These are phyloP conservation scores for Mesocentrotus franciscanus DNA, from an alignment of 53 echinoderm and acorn worm genomes.

Conservation along the genomic window DNA sequence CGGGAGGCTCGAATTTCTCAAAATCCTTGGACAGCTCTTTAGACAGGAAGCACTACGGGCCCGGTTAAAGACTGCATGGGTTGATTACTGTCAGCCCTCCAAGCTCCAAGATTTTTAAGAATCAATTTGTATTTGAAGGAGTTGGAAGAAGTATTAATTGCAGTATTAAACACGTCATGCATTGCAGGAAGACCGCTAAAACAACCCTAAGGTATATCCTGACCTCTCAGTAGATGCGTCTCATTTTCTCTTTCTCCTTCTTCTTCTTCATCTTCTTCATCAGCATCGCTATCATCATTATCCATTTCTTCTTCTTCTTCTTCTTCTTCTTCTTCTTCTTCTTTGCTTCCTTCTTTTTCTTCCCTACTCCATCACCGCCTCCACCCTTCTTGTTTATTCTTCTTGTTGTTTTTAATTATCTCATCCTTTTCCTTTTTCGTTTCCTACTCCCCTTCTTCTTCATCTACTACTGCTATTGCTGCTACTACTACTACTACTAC, in stretches of 20 bases:
- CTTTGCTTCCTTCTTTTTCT: neutral
- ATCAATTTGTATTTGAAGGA: constrained; percentile 4
- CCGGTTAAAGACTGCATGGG: neutral
- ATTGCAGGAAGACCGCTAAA: neutral
- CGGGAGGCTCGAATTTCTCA: neutral
- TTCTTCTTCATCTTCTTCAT: neutral
- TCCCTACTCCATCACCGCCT: neutral
- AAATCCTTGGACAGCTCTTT: neutral
- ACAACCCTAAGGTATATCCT: neutral
- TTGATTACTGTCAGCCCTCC: neutral
- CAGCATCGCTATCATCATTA: no score
- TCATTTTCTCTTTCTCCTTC: neutral
- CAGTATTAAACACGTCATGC: neutral
- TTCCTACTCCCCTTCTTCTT: no score
- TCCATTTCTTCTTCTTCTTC: neutral
- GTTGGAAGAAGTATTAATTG: neutral
- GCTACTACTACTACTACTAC: no score
- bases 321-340: neutral
- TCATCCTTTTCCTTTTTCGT: neutral
- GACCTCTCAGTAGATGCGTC: neutral
- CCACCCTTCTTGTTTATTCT: neutral
- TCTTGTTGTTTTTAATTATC: neutral
- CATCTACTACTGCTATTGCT: no score
- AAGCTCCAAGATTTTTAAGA: neutral
- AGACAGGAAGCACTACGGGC: neutral